Base-by-base conservation (phyloP, 2,113 vertebrate species). In the Setophaga kirtlandii region DNA sequence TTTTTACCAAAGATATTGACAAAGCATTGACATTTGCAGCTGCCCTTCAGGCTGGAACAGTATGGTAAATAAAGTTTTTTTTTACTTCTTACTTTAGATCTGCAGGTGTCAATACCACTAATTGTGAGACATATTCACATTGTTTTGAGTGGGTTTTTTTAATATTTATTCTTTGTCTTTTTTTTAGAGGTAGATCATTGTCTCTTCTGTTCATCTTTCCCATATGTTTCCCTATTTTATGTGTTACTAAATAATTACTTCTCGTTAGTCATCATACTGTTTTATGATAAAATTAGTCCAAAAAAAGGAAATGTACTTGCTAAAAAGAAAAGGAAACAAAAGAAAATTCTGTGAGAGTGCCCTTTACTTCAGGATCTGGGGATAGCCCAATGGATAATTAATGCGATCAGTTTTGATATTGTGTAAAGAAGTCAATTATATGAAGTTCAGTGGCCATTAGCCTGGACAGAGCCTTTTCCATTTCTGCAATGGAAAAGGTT, bases 1-100 rank as follows among this genome's bases (percentile, higher is more conserved):
- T 99, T 87, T 99, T 99, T 93, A 99, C 99, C 75, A 98, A 98
- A 82, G 98, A 99, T 69, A 93, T 99, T 27, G 98, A 99, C 83
- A 99, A 98, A 97, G 99, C 99, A 16, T 65, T 99, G 30, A 98
- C 97, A 0, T 97, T 99, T 64, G 98, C 99, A 58, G 78, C 98
- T 50, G 98, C 98, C 70, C 98, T 99, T 93, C 98, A 99, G 91
- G 98, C 98, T 39, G 99, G 99, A 78, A 98, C 98, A 21, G 98
- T 99, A n/a, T 99, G 99, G 99, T 99, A 98, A 95, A 98, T 90
- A 82, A 81, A 3, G 4, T 0, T 4, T 49, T 89, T 89, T 67
- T 9, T 5, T 2, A 75, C 23, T 59, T 55, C 20, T 84, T 77
- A 17, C 30, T 89, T 82, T 47, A 55, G n/a, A 90, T 39, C 9